Evolutionary conservation across 2,113 vertebrate species (phyloP).

Genomic region (Marmota flaviventris): DNA sequence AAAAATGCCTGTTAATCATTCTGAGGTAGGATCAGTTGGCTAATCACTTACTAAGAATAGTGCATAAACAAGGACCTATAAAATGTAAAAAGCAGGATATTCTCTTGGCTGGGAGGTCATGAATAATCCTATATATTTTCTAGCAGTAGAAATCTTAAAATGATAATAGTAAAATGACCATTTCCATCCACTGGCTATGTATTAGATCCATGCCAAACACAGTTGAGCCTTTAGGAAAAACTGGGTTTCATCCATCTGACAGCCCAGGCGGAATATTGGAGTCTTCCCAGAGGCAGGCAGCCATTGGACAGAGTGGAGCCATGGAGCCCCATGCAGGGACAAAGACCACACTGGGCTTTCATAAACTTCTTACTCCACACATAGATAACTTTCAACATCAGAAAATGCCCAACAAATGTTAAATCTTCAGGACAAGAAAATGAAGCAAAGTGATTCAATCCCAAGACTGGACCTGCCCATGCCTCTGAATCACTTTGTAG

Average conservation of each 20-base stretch:
- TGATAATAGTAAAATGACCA: background rate
- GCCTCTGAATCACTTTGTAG: too few relatives aligned
- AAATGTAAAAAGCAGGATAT: background rate
- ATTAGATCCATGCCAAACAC: fast-evolving
- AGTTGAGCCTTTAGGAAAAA: too few relatives aligned
- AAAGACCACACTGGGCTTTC: background rate
- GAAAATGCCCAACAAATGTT: background rate
- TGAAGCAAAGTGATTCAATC: too few relatives aligned
- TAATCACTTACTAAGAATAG: fast-evolving
- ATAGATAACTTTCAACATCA: background rate
- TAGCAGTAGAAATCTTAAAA: background rate
- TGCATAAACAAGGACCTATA: background rate
- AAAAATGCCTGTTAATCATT: background rate
- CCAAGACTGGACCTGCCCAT: background rate
- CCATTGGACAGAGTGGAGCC: background rate
- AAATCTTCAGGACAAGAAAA: background rate
- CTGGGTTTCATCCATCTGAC: fast-evolving
- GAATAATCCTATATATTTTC: background rate
- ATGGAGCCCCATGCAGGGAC: background rate
- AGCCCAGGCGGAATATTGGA: fast-evolving
- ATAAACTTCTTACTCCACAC: background rate
- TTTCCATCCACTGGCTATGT: background rate
- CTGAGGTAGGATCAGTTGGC: background rate
- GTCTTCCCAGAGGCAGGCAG: background rate
- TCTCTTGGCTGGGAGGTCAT: background rate